Conservation (phyloP, 1,140 invertebrate genomes). For the Charaxes varanes region DNA sequence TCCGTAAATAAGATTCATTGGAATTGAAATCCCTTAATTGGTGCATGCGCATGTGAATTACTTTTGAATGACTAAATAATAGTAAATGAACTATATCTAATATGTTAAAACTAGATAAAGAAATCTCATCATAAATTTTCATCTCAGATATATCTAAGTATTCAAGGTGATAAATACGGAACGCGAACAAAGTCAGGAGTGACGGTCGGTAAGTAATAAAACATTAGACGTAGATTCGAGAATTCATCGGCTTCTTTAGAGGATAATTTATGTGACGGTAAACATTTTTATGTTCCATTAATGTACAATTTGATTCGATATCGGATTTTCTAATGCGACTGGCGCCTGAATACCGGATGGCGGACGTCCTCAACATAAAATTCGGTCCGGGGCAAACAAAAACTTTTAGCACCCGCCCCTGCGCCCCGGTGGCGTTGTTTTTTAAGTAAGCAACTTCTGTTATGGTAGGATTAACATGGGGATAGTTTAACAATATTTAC, state of each 20-base stretch:
- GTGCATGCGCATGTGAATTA: no score
- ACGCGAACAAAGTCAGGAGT: no score
- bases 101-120: no score
- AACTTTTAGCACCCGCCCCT: constrained; percentile 51
- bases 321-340: constrained; percentile 60
- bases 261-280: constrained; percentile 67
- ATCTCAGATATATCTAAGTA: no score
- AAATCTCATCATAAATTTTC: no score
- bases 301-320: constrained; percentile 59
- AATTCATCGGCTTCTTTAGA: constrained; percentile 63
- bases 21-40: no score
- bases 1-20: no score
- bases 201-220: constrained; percentile 65
- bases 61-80: no score
- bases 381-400: constrained; percentile 56
- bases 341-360: constrained; percentile 56
- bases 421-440: constrained; percentile 40
- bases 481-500: constrained; percentile 45
- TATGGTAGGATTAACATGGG: constrained; percentile 40
- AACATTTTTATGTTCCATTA: constrained; percentile 69
- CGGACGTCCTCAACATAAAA: constrained; percentile 54
- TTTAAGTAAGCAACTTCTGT: constrained; percentile 55
- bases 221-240: constrained; percentile 46
- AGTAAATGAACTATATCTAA: no score
- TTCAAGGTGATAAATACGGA: no score